These are phyloP conservation scores for Drosophila neocordata DNA, from an alignment of 1,140 invertebrate species.

Conservation along the genomic window DNA sequence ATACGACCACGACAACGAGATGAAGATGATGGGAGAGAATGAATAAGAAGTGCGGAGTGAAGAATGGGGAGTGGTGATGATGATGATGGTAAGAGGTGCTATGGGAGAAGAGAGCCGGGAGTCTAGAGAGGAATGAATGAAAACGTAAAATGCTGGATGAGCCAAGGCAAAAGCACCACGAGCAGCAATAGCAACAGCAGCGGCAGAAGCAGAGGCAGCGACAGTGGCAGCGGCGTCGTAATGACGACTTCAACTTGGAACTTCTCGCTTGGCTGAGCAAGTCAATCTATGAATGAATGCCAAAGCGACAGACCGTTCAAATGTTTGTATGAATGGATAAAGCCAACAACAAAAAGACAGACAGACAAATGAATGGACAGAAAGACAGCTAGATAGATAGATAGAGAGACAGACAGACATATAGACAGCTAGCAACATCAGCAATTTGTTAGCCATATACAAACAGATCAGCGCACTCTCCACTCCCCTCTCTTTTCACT, in stretches of 20 bases:
- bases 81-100: background rate
- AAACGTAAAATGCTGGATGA: conserved; percentile 74
- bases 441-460: conserved; percentile 77
- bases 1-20: conserved; percentile 68
- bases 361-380: background rate
- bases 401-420: background rate
- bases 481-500: no score
- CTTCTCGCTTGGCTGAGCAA: conserved; percentile 72
- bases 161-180: conserved; percentile 24
- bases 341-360: conserved; percentile 46
- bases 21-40: conserved; percentile 32
- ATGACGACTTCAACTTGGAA: conserved; percentile 41
- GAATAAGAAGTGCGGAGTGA: conserved; percentile 31
- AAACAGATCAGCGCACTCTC: conserved; percentile 64
- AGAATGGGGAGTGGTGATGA: background rate
- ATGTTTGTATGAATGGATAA: conserved; percentile 67
- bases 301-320: conserved; percentile 60
- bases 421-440: conserved; percentile 37
- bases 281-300: conserved; percentile 78
- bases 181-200: conserved; percentile 14
- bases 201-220: conserved; percentile 11
- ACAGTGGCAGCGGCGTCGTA: conserved; percentile 25
- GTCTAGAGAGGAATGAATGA: conserved; percentile 64
- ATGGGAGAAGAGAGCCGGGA: background rate
- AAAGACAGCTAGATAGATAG: background rate